Evolutionary conservation across 2,888 invertebrate species (phyloP), one percentile per base, ranked within the genome.

Genomic region (Scaptomyza tumidula): DNA sequence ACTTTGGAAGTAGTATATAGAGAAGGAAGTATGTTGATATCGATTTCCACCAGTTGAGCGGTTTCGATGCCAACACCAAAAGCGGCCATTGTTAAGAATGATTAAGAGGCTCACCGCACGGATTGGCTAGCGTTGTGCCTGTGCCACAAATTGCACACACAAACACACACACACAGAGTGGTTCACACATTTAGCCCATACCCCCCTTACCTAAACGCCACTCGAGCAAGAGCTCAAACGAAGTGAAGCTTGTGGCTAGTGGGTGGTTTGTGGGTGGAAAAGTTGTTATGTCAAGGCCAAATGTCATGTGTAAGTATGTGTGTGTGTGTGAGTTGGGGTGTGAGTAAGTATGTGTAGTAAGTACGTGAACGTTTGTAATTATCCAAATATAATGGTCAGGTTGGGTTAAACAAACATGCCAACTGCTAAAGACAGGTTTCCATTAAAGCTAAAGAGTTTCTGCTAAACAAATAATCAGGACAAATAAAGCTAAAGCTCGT

Each of bases 11-110:
- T n/a, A n/a, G 11, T 16, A 31, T 16, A 39, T 63, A 58, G 35
- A 48, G 43, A 16, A 48, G 43, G 24, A 57, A 31, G n/a, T 55
- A 57, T 44, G 62, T 58, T 61, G 44, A 57, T 72, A 86, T 83
- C 81, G 83, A 83, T 88, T 86, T 63, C 89, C 87, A 83, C 83
- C 89, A 83, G 89, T 86, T 83, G 83, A 83, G 78, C 77, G 59
- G 66, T 53, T 64, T 60, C 57, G 62, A 68, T 61, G 84, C 41
- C 57, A 53, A 39, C 19, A 48, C 53, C 53, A 35, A 55, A 50
- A 49, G 61, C 58, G 67, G 63, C 59, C 88, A 75, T 86, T 79
- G 81, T 81, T 81, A 82, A 82, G 88, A 75, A 88, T 88, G 81
- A 82, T 82, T 82, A 88, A 81, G 88, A 71, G 83, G 65, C 69